phyloP scores from a whole-genome alignment of 2,888 invertebrate species.

The Crematogaster levior region DNA sequence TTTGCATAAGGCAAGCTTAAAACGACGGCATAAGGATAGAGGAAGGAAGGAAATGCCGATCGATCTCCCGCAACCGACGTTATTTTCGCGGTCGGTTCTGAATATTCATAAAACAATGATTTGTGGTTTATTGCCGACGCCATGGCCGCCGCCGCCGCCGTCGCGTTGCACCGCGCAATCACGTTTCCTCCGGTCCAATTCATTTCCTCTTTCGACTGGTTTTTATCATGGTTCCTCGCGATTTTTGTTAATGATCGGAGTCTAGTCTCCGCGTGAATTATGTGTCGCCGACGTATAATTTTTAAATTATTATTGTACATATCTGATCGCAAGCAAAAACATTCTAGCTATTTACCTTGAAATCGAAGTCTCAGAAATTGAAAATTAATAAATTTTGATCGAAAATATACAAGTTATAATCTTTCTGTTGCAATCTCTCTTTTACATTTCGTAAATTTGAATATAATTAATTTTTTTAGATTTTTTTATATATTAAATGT shows the following conservation, averaged over 20 bases:
- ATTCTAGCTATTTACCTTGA: not conserved
- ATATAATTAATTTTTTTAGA: too few relatives aligned
- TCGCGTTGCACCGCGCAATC: slow-evolving; percentile 56
- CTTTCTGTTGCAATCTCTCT: not conserved
- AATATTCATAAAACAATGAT: slow-evolving; percentile 82
- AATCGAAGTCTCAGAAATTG: not conserved
- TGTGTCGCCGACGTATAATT: slow-evolving; percentile 25
- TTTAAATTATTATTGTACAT: not conserved
- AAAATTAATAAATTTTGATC: not conserved
- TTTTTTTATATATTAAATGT: too few relatives aligned
- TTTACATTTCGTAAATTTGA: not conserved
- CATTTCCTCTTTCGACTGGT: slow-evolving; percentile 69
- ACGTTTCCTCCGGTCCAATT: slow-evolving; percentile 72
- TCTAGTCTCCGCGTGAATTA: slow-evolving; percentile 51
- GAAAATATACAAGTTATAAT: not conserved
- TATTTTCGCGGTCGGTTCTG: slow-evolving; percentile 70
- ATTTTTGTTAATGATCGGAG: slow-evolving; percentile 61
- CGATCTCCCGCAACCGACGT: slow-evolving; percentile 74
- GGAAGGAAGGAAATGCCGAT: slow-evolving; percentile 77
- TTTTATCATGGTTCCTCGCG: slow-evolving; percentile 53
- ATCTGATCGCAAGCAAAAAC: not conserved
- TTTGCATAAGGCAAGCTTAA: slow-evolving; percentile 75
- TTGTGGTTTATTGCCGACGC: slow-evolving; percentile 76
- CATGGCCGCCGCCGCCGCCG: slow-evolving; percentile 57
- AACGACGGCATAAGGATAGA: slow-evolving; percentile 74